A percentile compares a stretch with the other conserved stretches of the same genome.
phyloP scores from a whole-genome alignment of 2,797 vertebrate species.

The Graptemys geographica region DNA sequence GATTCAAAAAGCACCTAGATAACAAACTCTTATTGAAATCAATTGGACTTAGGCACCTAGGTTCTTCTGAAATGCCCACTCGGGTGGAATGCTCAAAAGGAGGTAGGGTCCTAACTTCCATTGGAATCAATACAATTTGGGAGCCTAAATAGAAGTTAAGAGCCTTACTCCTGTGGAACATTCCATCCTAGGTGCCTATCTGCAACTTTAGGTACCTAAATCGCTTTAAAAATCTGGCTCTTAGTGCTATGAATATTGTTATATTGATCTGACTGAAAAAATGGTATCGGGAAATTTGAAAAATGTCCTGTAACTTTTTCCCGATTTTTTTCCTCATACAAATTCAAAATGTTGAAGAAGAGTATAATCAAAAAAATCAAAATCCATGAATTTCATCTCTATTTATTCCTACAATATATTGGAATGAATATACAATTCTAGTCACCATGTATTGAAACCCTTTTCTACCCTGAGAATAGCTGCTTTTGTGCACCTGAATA shows the following conservation, averaged over 20 bases:
- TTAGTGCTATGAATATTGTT: neutral
- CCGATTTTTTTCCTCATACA: neutral
- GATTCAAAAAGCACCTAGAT: neutral
- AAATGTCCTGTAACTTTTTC: neutral
- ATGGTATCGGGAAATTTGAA: neutral
- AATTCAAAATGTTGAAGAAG: neutral
- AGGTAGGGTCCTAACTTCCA: neutral
- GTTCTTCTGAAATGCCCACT: neutral
- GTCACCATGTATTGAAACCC: neutral
- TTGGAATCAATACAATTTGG: neutral
- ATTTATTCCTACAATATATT: neutral
- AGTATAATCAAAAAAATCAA: neutral
- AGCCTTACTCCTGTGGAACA: neutral
- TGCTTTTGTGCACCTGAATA: neutral
- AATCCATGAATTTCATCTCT: neutral
- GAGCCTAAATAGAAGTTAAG: neutral
- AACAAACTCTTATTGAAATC: neutral
- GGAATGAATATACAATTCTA: neutral
- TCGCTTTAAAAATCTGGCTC: neutral
- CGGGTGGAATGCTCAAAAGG: neutral
- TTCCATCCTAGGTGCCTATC: neutral
- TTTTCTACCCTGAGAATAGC: neutral
- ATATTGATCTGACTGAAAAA: constrained; percentile 5
- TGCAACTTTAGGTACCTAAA: neutral
- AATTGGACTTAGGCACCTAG: neutral